Evolutionary conservation across 2,113 vertebrate species (phyloP), one percentile per base, ranked within the genome.

Genomic region (Microtus montanus): DNA sequence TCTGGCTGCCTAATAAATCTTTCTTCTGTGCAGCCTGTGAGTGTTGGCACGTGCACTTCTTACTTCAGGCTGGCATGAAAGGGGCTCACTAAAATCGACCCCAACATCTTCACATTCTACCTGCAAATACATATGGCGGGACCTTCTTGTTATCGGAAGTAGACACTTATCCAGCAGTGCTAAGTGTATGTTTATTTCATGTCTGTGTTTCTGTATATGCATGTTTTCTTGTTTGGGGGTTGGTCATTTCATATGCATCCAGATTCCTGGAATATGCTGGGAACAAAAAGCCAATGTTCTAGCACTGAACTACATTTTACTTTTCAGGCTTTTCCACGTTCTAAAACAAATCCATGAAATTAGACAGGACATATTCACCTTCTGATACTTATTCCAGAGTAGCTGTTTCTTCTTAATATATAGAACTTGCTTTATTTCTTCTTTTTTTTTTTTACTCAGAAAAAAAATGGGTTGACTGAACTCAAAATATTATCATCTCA

Each of bases 1-100:
- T 98, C 97, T 98, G 94, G 95, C 96, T 96, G 92, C 96, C 84
- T 93, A 93, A 97, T 97, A 95, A 97, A 95, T 94, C 96, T 96
- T 96, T 96, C 83, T 90, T 97, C 97, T 97, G 97, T 96, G 83
- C 75, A 95, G 91, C 83, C 83, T 92, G 70, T 96, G 95, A 97
- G 95, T 92, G 89, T 93, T 98, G 97, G 96, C 96, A 85, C 61
- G 20, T 82, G 78, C 13, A 58, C 83, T 90, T 87, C 93, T 97
- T 96, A 97, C 89, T 93, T 96, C 93, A 97, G 90, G 83, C 63
- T 95, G 86, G 92, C 82, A 97, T 64, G 85, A 84, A 87, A 92
- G 85, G 87, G 91, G 85, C 68, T 96, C 41, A 84, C 87, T 87
- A 91, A 94, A 82, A 96, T 4, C 95, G 88, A 96, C 96, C 96